These are phyloP conservation scores for Drosophila nebulosa DNA, from an alignment of 1,140 invertebrate genomes.

Conservation along the genomic window DNA sequence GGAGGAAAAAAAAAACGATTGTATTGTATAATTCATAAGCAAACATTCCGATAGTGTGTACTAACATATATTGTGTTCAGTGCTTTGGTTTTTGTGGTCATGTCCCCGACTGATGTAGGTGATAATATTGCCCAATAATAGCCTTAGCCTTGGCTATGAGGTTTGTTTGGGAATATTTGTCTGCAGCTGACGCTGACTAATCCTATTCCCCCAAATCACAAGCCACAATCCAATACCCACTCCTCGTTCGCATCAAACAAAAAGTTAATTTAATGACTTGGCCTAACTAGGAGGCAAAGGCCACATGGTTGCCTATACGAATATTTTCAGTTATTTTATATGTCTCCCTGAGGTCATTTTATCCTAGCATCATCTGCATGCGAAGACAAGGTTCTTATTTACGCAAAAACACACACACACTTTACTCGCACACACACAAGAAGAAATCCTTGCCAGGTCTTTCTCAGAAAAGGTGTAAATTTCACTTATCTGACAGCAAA, in stretches of 20 bases:
- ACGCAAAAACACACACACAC: constrained; percentile 2
- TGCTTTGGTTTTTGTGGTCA: constrained; percentile 1
- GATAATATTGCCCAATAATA: constrained; percentile 66
- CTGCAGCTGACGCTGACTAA: not conserved
- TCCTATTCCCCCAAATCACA: not conserved
- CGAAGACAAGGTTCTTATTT: constrained; percentile 2
- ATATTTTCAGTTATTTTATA: constrained; percentile 38
- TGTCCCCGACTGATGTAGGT: constrained; percentile 25
- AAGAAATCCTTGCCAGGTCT: not conserved
- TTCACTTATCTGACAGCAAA: not conserved
- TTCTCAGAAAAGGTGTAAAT: not conserved
- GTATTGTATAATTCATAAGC: constrained; percentile 69
- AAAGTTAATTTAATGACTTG: constrained; percentile 35
- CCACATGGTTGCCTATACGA: not conserved
- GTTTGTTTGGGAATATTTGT: not conserved
- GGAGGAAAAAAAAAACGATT: constrained; percentile 28
- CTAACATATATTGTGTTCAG: constrained; percentile 9
- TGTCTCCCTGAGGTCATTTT: constrained; percentile 60
- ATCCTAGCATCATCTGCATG: constrained; percentile 61
- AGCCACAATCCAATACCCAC: not conserved
- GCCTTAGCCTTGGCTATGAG: constrained; percentile 10
- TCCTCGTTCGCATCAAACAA: not conserved
- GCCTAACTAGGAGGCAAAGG: constrained; percentile 4
- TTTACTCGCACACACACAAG: not conserved
- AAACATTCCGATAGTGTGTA: constrained; percentile 37